These are phyloP conservation scores for Dicyrtomina minuta DNA, from an alignment of 2,888 invertebrate genomes.

Conservation along the genomic window DNA sequence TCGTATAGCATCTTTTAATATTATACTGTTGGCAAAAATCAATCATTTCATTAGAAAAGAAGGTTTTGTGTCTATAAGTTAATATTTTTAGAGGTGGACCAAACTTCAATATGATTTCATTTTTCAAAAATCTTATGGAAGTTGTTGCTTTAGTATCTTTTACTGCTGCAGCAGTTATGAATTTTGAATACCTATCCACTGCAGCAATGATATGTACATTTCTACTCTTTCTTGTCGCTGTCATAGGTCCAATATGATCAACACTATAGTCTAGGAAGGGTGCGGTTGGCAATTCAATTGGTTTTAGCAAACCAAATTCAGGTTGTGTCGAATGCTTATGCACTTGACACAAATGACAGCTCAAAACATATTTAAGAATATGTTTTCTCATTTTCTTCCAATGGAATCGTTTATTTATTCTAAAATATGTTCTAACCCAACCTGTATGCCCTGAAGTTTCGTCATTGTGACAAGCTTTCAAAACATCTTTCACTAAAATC, in stretches of 20 bases:
- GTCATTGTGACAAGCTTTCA: background rate
- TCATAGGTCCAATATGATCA: background rate
- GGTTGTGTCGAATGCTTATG: constrained; percentile 20
- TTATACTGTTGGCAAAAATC: too few relatives aligned
- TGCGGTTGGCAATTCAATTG: background rate
- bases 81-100: too few relatives aligned
- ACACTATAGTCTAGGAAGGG: background rate
- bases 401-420: constrained; percentile 35
- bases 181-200: background rate
- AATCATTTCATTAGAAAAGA: too few relatives aligned
- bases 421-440: constrained; percentile 30
- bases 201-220: background rate
- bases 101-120: background rate
- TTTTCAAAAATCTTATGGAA: background rate
- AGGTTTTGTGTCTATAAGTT: too few relatives aligned
- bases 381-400: constrained; percentile 40
- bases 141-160: background rate
- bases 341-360: constrained; percentile 40
- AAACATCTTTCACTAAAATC: background rate
- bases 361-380: constrained; percentile 30
- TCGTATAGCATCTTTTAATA: too few relatives aligned
- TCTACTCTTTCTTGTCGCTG: background rate
- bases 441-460: background rate
- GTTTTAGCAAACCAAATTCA: background rate
- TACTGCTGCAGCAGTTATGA: background rate